These are phyloP conservation scores for Microcebus jonahi DNA, from an alignment of 2,113 vertebrate genomes.

Conservation along the genomic window DNA sequence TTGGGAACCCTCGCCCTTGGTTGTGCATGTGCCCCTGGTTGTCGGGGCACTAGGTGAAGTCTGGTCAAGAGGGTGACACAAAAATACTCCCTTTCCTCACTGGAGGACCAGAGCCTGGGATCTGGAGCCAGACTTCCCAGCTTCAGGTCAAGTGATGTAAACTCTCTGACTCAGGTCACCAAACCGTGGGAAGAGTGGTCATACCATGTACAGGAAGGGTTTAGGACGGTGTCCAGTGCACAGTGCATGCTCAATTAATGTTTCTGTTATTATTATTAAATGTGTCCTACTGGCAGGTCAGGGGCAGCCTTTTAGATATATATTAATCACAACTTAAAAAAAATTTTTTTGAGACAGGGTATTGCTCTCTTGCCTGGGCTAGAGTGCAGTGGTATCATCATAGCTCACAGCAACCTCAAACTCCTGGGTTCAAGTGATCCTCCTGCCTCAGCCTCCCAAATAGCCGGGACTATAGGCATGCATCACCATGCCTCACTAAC, in stretches of 20 bases:
- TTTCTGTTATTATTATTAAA: background rate
- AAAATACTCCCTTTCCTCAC: background rate
- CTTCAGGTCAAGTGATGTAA: background rate
- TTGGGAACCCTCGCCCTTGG: background rate
- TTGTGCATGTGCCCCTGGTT: background rate
- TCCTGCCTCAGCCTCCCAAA: background rate
- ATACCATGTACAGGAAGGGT: fast-evolving
- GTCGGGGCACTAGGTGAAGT: background rate
- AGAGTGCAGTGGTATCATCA: background rate
- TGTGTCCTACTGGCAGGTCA: background rate
- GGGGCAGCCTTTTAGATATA: background rate
- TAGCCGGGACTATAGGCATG: no score
- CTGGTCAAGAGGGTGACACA: background rate
- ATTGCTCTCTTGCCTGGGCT: no score
- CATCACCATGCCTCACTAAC: no score
- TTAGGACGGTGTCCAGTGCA: background rate
- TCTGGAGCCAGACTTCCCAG: background rate
- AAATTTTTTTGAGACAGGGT: no score
- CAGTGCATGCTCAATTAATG: fast-evolving
- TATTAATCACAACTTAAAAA: no score
- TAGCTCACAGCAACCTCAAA: background rate
- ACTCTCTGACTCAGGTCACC: background rate
- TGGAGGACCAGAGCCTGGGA: background rate
- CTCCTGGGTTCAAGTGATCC: background rate
- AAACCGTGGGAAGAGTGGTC: background rate